Conservation (phyloP, 2,888 invertebrate genomes). For the Sympetrum striolatum region DNA sequence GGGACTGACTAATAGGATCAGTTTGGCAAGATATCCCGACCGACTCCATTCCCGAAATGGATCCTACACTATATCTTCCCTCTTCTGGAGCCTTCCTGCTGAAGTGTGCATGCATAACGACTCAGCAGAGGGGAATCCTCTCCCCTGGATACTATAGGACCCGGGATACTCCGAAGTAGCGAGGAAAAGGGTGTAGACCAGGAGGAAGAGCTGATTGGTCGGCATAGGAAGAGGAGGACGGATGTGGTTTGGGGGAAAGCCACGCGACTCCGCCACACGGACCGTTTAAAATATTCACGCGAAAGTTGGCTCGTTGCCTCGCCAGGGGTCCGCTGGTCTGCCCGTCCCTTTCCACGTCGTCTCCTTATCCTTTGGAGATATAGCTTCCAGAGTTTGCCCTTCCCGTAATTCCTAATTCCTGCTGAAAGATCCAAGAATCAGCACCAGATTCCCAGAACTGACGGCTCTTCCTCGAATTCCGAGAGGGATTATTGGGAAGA, state of each 20-base stretch:
- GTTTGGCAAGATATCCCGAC: background rate
- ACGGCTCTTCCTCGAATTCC: background rate
- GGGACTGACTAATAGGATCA: background rate
- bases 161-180: background rate
- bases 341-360: background rate
- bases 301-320: slow-evolving; percentile 34
- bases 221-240: background rate
- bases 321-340: slow-evolving; percentile 22
- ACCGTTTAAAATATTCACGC: slow-evolving; percentile 32
- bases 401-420: background rate
- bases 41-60: background rate
- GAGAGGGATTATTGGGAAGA: background rate
- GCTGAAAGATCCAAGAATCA: background rate
- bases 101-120: background rate
- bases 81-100: background rate
- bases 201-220: background rate
- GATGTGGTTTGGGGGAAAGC: slow-evolving; percentile 12
- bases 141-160: slow-evolving; percentile 4
- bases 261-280: slow-evolving; percentile 33
- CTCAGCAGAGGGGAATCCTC: background rate
- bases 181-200: slow-evolving; percentile 6
- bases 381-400: background rate
- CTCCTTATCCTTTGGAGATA: background rate
- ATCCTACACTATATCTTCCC: background rate
- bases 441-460: background rate